Evolutionary conservation across 2,113 vertebrate species (phyloP), one percentile per base, ranked within the genome.

Genomic region (Oplegnathus fasciatus): DNA sequence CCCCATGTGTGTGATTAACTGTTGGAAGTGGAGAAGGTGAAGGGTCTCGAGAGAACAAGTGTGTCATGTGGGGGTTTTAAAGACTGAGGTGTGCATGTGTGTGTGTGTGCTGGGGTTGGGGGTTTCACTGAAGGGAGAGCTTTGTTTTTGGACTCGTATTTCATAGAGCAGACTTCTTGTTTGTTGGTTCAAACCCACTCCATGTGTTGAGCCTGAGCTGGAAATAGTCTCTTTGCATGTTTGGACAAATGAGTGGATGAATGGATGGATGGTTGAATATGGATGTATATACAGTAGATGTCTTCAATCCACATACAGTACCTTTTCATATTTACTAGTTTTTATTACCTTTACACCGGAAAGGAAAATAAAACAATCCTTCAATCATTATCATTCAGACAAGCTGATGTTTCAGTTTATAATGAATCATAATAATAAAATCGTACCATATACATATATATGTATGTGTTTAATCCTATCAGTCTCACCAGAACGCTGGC

Each of bases 141-240:
- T 91, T 93, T 94, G 93, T 94, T 88, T 94, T 93, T 70, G 85
- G 80, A 83, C 86, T 94, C 91, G 42, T 92, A 93, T 95, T 95
- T 94, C 94, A 95, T 70, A 76, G 82, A 71, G 70, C 87, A 88
- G 92, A 90, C 83, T 69, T 75, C 86, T 92, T 94, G 94, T 94
- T 95, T 94, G 93, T 94, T 95, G 87, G 75, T 94, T 93, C 84
- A 93, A 90, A 93, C 90, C 85, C 54, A 72, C 65, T 89, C 80
- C 57, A 57, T 81, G 86, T 93, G 92, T 87, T 86, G 86, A 86
- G 83, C 32, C 75, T 61, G 84, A 44, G 82, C 69, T 85, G 75
- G 75, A 91, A 89, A 90, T 65, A 17, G 83, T 75, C 65, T 57
- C 26, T 61, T 52, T 74, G 34, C 42, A 67, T 55, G 44, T 84